Conservation (phyloP, 2,113 vertebrate species). For the Onychorhynchus coronatus region DNA sequence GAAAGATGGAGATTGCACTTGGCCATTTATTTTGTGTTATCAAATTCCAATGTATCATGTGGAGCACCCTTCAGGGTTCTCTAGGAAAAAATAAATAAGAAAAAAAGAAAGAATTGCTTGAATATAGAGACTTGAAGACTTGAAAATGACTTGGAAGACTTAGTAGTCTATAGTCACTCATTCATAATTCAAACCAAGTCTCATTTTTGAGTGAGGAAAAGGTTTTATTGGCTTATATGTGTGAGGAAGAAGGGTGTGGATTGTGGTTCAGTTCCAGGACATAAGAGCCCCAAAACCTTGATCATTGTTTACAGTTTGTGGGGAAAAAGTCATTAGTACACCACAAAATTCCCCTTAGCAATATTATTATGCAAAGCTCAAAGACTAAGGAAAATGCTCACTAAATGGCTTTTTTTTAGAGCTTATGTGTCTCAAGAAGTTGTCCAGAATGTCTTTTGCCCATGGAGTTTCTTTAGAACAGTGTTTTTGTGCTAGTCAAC, state of each 20-base stretch:
- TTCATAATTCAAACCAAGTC: not conserved
- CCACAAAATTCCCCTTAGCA: not conserved
- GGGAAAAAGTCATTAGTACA: not conserved
- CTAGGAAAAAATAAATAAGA: not conserved
- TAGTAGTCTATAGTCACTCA: not conserved
- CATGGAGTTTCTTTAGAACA: not conserved
- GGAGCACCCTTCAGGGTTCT: not conserved
- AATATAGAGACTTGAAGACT: not conserved
- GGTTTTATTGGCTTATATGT: not conserved
- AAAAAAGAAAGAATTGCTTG: no score
- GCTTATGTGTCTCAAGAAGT: not conserved
- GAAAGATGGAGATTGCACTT: not conserved
- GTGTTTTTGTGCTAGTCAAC: not conserved
- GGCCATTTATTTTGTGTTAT: not conserved
- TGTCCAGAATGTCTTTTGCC: not conserved
- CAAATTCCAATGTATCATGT: not conserved
- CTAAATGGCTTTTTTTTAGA: not conserved
- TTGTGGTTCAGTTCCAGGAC: not conserved
- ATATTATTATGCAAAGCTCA: not conserved
- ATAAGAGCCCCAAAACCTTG: not conserved
- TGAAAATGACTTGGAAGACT: not conserved
- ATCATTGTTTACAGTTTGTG: not conserved
- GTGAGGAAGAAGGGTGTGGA: not conserved
- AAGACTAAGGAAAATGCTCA: not conserved
- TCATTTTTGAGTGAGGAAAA: not conserved